Evolutionary conservation across 2,113 vertebrate genomes (phyloP).

Genomic region (Nothobranchius furzeri): DNA sequence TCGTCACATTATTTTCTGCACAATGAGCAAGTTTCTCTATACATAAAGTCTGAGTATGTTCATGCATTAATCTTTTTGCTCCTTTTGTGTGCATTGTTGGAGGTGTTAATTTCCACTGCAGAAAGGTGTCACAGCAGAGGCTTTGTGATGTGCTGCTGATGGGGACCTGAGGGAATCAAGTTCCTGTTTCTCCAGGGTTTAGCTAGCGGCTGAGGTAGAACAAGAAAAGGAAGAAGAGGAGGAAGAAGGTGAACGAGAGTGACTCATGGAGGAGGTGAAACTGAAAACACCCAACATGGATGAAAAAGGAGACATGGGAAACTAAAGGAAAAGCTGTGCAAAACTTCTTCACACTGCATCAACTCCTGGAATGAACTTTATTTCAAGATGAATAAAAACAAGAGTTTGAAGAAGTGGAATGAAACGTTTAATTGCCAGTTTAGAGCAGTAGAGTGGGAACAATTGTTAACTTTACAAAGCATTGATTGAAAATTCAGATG

Average conservation of each 20-base stretch:
- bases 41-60: background rate
- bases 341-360: constrained; percentile 26
- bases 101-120: constrained; percentile 14
- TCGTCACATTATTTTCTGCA: background rate
- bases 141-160: constrained; percentile 41
- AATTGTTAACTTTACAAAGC: constrained; percentile 31
- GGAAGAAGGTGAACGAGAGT: constrained; percentile 9
- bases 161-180: constrained; percentile 19
- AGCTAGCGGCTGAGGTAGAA: constrained; percentile 31
- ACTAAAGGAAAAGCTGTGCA: constrained; percentile 14
- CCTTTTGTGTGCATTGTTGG: background rate
- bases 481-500: background rate
- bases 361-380: constrained; percentile 38
- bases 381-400: constrained; percentile 34
- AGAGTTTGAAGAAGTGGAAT: constrained; percentile 19
- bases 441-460: constrained; percentile 25
- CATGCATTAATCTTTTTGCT: background rate
- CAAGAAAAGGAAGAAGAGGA: background rate
- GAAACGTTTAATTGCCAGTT: constrained; percentile 34
- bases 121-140: constrained; percentile 34
- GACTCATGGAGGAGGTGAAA: constrained; percentile 18
- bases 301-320: background rate
- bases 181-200: constrained; percentile 36
- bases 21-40: background rate
- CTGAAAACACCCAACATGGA: constrained; percentile 13